phyloP scores from a whole-genome alignment of 92 coral and sea anemone genomes.

The Phenganax marumi region DNA sequence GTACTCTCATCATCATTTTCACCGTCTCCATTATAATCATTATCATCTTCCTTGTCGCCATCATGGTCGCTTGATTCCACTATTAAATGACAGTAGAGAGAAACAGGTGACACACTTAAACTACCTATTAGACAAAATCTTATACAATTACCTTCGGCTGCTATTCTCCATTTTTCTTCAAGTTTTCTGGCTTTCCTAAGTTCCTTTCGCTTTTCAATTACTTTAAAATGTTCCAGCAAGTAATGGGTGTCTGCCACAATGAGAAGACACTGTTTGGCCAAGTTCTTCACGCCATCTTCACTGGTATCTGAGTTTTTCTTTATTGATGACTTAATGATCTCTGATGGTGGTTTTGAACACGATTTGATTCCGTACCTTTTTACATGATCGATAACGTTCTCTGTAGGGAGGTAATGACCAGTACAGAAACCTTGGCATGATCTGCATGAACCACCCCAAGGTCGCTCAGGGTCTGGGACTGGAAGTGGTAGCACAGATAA shows the following conservation, averaged over 20 bases:
- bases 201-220: conserved; percentile 12
- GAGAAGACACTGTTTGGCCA: conserved; percentile 5
- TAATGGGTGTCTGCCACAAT: conserved; percentile 1
- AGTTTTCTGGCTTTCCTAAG: conserved; percentile 16
- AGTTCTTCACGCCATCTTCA: not conserved
- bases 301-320: not conserved
- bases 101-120: not conserved
- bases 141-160: not conserved
- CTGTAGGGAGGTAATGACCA: conserved; percentile 50
- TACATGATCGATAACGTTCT: conserved; percentile 15
- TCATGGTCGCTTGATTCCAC: too few species aligned
- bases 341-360: conserved; percentile 11
- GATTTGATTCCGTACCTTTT: conserved; percentile 10
- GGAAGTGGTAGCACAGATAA: conserved; percentile 48
- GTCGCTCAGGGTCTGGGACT: conserved; percentile 53
- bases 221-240: conserved; percentile 3
- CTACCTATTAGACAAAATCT: not conserved
- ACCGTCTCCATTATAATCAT: conserved; percentile 29
- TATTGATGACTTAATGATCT: not conserved
- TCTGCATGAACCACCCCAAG: conserved; percentile 57
- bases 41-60: not conserved
- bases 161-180: not conserved
- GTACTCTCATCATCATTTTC: not conserved
- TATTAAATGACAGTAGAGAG: conserved; percentile 11
- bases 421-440: conserved; percentile 37